A percentile compares a stretch with the other conserved stretches of the same genome.
Evolutionary conservation across 2,113 vertebrate species (phyloP).

Genomic region (Pogonocichla stellata): DNA sequence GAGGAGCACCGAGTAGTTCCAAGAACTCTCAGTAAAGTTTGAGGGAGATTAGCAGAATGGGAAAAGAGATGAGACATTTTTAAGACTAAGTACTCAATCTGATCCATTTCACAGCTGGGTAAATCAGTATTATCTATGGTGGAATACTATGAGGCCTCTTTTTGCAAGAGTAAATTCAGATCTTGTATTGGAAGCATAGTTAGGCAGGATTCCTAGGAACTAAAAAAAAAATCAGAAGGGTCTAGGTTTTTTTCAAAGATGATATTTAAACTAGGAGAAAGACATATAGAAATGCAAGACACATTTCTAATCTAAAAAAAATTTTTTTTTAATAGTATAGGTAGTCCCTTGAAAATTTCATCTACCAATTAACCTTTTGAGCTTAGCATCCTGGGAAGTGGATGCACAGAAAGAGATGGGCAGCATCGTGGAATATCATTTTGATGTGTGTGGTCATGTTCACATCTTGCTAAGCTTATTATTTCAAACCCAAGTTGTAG

Average conservation of each 20-base stretch:
- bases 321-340: not conserved
- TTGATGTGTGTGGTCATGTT: constrained; percentile 6
- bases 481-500: not conserved
- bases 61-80: not conserved
- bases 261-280: not conserved
- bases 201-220: not conserved
- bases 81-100: not conserved
- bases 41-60: not conserved
- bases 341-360: not conserved
- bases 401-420: not conserved
- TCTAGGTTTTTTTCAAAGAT: not conserved
- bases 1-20: not conserved
- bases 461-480: not conserved
- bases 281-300: not conserved
- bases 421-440: not conserved
- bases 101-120: not conserved
- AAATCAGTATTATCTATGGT: not conserved
- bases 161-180: not conserved
- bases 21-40: not conserved
- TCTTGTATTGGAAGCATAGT: not conserved
- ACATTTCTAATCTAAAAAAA: not conserved
- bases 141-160: not conserved
- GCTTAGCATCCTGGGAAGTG: not conserved
- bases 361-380: not conserved
- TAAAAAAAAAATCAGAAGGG: not conserved